Conservation (phyloP, 2,797 vertebrate genomes). For the Hippoglossus hippoglossus region DNA sequence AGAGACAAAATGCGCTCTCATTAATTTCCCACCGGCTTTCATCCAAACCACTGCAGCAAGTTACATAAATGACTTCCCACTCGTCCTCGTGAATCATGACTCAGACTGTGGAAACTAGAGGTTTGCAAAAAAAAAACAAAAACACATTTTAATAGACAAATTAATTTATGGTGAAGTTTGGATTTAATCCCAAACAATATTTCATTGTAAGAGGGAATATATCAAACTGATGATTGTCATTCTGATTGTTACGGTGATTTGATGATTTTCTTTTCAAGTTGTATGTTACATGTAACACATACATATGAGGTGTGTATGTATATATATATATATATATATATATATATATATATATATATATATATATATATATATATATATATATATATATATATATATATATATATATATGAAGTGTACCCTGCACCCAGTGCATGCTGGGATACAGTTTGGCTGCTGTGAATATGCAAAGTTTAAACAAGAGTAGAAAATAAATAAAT, state of each 20-base stretch:
- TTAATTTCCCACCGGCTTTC: conserved; percentile 11
- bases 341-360: no score
- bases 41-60: conserved; percentile 56
- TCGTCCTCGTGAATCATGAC: conserved; percentile 37
- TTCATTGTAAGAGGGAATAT: no score
- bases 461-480: no score
- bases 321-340: no score
- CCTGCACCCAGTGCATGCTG: neutral
- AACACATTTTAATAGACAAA: neutral
- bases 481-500: no score
- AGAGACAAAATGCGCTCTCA: neutral
- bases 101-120: conserved; percentile 32
- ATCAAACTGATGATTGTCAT: no score
- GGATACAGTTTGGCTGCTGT: neutral
- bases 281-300: neutral
- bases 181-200: neutral
- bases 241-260: no score
- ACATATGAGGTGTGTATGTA: no score
- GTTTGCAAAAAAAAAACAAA: neutral
- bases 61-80: conserved; percentile 50
- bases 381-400: fast-evolving
- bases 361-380: no score
- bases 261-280: no score
- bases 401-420: no score
- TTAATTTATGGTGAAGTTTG: conserved; percentile 23